Conservation (phyloP, 1,140 invertebrate species). For the Pissodes strobi region DNA sequence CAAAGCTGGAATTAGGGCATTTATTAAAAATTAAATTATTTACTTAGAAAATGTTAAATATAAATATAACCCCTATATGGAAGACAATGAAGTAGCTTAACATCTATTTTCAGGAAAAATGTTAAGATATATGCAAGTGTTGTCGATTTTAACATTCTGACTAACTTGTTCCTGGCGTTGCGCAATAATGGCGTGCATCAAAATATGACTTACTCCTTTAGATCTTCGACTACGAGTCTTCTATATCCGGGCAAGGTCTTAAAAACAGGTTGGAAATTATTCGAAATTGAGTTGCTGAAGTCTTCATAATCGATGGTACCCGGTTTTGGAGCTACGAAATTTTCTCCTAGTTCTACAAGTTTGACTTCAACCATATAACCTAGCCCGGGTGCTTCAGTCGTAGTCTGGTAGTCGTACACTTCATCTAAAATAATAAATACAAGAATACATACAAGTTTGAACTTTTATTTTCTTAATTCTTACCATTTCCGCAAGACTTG, state of each 20-base stretch:
- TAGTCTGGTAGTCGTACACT: conserved; percentile 63
- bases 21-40: too few relatives aligned
- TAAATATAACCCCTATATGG: too few relatives aligned
- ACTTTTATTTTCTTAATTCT: conserved; percentile 15
- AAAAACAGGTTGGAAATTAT: conserved; percentile 67
- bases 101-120: too few relatives aligned
- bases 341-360: conserved; percentile 75
- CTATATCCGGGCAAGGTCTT: conserved; percentile 73
- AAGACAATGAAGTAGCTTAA: too few relatives aligned
- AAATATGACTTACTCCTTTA: conserved; percentile 71
- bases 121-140: too few relatives aligned
- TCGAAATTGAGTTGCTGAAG: conserved; percentile 69
- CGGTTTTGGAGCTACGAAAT: conserved; percentile 70
- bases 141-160: too few relatives aligned
- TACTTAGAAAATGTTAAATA: too few relatives aligned
- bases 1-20: too few relatives aligned
- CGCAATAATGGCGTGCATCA: too few relatives aligned
- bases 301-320: conserved; percentile 74
- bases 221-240: conserved; percentile 68
- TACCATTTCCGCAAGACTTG: conserved; percentile 70
- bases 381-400: conserved; percentile 64
- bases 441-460: conserved; percentile 1
- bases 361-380: conserved; percentile 76
- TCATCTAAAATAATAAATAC: conserved; percentile 48
- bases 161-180: too few relatives aligned